Evolutionary conservation across 2,888 invertebrate species (phyloP), one percentile per base, ranked within the genome.

Genomic region (Ligdia adustata): DNA sequence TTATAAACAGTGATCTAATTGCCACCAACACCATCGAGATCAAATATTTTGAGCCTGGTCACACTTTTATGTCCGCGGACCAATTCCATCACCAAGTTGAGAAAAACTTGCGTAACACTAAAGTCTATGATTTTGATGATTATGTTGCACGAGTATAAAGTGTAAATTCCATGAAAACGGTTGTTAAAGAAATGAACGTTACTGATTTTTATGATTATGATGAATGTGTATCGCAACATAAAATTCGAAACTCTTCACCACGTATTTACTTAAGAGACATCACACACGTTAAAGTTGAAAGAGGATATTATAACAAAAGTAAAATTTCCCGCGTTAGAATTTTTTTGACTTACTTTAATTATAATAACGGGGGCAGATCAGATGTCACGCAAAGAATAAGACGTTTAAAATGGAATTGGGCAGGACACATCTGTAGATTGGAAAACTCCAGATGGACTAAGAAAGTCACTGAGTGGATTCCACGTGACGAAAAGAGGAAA

Each of bases 1-100:
- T 26, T 26, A 9, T 26, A 4, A 26, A 26, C 26, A 26, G 9
- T 26, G 26, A 26, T 20, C n/a, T 20, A 20, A 20, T 20, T 20
- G 20, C 5, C 5, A n/a, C 20, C 5, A 5, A n/a, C 20, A 7
- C 20, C n/a, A 20, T 3, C 3, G 16, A 5, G n/a, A 16, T 16
- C 5, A 26, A 26, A n/a, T 26, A 26, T 26, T n/a, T 26, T n/a
- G 26, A 26, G n/a, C 26, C 26, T n/a, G 38, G 45, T 13, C 51
- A 51, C 14, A 41, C 45, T 2, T 45, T 24, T 18, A 44, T 26
- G 22, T 31, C 34, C 6, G 51, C 38, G 1, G 40, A 44, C 29
- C 28, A 15, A 7, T 51, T 44, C 9, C 51, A 51, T 29, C 51
- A 45, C 11, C 37, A 42, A 26, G 48, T 48, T 1, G 42, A 48